Evolutionary conservation across 2,113 vertebrate genomes (phyloP), one percentile per base, ranked within the genome.

Genomic region (Clarias gariepinus): DNA sequence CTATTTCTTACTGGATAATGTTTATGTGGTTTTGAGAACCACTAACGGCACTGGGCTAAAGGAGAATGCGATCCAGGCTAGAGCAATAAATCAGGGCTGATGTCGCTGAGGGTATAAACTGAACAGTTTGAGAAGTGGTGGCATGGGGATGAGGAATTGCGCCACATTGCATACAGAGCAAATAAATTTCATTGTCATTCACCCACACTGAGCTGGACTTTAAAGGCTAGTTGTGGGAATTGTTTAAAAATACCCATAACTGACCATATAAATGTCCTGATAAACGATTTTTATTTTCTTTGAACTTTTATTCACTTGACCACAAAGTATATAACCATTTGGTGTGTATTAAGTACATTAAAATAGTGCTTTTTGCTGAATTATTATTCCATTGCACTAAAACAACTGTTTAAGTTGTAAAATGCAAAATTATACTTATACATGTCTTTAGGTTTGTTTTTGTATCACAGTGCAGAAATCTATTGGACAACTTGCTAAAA

Each of bases 11-110:
- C 53, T 85, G 78, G 30, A 41, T 85, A 88, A 87, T 88, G 82
- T 86, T 89, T 88, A 86, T 86, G 80, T 88, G 87, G 88, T 86
- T 91, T 82, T 28, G 82, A 55, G 53, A 90, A 73, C 86, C 80
- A 82, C 89, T 64, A 90, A 83, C 60, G 68, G 81, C 76, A 85
- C 68, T 61, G 74, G 8, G 66, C 57, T 81, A 58, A 69, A 87
- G 81, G 57, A 84, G 73, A 33, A 66, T 60, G 61, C 79, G 78
- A 84, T 90, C 86, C 81, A 88, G 78, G 64, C 73, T 21, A 52
- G 71, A 86, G 52, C n/a, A 82, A 88, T 90, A 88, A 88, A 86
- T 81, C 64, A 88, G 81, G 25, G 33, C 81, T 90, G 82, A 81
- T 85, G 58, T 81, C 66, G 68, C 18, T 80, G 8, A 57, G 52